Conservation (phyloP, 2,113 vertebrate species). For the Tautogolabrus adspersus region DNA sequence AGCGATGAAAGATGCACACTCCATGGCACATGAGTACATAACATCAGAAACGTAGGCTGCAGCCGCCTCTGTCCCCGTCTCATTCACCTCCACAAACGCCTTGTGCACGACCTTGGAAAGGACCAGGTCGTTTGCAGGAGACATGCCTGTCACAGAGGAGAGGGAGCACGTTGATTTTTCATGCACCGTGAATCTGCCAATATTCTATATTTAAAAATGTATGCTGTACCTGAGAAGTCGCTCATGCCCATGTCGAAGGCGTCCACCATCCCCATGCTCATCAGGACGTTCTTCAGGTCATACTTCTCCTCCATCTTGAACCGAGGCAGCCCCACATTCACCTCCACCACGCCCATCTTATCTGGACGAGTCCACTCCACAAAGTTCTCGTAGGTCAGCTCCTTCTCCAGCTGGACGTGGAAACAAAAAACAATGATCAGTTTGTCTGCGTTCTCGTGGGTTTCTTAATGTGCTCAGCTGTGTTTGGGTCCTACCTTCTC, state of each 20-base stretch:
- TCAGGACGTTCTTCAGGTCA: constrained; percentile 81
- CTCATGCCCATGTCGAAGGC: constrained; percentile 77
- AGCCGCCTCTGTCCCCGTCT: constrained; percentile 91
- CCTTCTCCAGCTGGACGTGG: constrained; percentile 82
- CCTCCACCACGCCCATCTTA: constrained; percentile 79
- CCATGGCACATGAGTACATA: too few species aligned
- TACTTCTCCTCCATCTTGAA: constrained; percentile 88
- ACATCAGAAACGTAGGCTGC: too few species aligned
- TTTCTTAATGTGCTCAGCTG: neutral
- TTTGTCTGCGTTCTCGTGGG: neutral
- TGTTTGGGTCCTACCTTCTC: constrained; percentile 84
- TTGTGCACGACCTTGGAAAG: constrained; percentile 91
- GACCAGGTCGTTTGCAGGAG: constrained; percentile 80
- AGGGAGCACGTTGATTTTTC: neutral
- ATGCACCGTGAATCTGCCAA: too few species aligned
- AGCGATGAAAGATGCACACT: constrained; percentile 80
- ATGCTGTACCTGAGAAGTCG: constrained; percentile 83
- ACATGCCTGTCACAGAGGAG: constrained; percentile 83
- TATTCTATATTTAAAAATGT: too few species aligned
- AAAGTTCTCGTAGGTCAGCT: constrained; percentile 85
- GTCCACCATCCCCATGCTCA: constrained; percentile 86
- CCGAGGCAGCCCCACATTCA: constrained; percentile 84
- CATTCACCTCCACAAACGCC: constrained; percentile 90
- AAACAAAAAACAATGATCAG: neutral
- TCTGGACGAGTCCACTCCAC: constrained; percentile 82